These are phyloP conservation scores for Phengaris arion DNA, from an alignment of 2,888 invertebrate genomes.

Conservation along the genomic window DNA sequence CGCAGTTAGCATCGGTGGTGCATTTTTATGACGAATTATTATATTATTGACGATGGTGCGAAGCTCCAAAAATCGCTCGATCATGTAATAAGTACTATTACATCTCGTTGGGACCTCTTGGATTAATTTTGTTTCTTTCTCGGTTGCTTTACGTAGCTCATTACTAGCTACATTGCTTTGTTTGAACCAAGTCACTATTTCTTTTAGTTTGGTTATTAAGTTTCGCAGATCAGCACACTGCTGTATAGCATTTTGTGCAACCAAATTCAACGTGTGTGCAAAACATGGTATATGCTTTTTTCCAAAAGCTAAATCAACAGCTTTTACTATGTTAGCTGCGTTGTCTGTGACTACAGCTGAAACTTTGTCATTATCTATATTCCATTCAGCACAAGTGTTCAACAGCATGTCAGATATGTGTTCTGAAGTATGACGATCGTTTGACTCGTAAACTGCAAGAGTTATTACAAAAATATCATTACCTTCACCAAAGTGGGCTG, in stretches of 20 bases:
- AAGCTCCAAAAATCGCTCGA: conserved; percentile 46
- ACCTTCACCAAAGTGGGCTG: conserved; percentile 47
- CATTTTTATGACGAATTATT: conserved; percentile 38
- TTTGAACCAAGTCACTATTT: conserved; percentile 43
- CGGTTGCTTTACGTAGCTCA: conserved; percentile 41
- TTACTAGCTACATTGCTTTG: conserved; percentile 43
- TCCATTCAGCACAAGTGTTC: conserved; percentile 35
- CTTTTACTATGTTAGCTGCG: conserved; percentile 33
- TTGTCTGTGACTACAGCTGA: conserved; percentile 38
- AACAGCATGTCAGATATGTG: conserved; percentile 44
- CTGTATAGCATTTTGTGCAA: conserved; percentile 41
- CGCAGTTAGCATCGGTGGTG: conserved; percentile 46
- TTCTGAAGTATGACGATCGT: conserved; percentile 50
- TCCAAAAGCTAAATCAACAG: conserved; percentile 43
- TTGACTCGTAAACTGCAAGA: conserved; percentile 47
- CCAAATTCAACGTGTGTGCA: conserved; percentile 51
- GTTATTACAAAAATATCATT: conserved; percentile 44
- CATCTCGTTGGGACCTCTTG: conserved; percentile 42
- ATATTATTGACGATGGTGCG: conserved; percentile 43
- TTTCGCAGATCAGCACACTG: conserved; percentile 37
- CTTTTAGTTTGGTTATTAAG: conserved; percentile 42
- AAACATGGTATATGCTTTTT: conserved; percentile 49
- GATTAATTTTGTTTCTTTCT: conserved; percentile 41
- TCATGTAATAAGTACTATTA: conserved; percentile 46
- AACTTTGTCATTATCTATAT: conserved; percentile 41